Percentiles rank a stretch among this genome's conserved stretches.
These are phyloP conservation scores for Drosophila aldrichi DNA, from an alignment of 2,888 invertebrate species.

Conservation along the genomic window DNA sequence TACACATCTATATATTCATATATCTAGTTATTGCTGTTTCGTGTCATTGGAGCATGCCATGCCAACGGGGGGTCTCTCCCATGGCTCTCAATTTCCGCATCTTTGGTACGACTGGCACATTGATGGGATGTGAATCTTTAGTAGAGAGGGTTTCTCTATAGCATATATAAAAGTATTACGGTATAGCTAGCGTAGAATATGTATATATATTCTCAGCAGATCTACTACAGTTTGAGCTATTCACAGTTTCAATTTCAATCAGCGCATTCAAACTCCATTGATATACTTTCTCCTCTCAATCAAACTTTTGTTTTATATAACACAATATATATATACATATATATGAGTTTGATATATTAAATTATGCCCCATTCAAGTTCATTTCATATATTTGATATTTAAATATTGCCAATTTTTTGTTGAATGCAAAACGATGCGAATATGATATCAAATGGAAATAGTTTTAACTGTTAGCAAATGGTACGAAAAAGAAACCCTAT, in stretches of 20 bases:
- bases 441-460: neutral
- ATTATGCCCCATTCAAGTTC: too few relatives aligned
- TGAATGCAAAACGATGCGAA: neutral
- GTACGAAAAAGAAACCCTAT: neutral
- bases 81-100: constrained; percentile 23
- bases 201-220: neutral
- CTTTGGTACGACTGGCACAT: neutral
- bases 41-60: constrained; percentile 59
- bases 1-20: neutral
- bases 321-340: neutral
- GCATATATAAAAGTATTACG: neutral
- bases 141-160: neutral
- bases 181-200: neutral
- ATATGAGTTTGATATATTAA: neutral
- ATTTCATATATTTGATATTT: constrained; percentile 3
- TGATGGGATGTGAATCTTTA: constrained; percentile 4
- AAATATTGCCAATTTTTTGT: neutral
- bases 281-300: constrained; percentile 3
- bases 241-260: neutral
- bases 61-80: neutral
- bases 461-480: neutral
- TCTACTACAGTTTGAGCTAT: neutral
- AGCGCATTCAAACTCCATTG: neutral
- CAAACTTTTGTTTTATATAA: constrained; percentile 7
- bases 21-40: constrained; percentile 29